Evolutionary conservation across 2,113 vertebrate species (phyloP), one percentile per base, ranked within the genome.

Genomic region (Pangasianodon gigas): DNA sequence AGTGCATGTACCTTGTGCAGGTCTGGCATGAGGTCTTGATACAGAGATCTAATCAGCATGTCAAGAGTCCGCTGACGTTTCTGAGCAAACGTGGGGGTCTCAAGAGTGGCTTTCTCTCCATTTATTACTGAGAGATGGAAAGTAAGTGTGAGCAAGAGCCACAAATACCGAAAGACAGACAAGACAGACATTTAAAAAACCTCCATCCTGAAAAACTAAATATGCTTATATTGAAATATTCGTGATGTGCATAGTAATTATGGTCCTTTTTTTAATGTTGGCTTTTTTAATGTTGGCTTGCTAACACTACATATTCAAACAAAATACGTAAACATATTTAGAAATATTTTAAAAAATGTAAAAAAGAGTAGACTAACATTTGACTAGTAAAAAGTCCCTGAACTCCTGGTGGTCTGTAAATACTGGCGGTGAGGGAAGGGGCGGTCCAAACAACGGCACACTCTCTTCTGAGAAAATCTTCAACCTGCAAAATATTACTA

Each of bases 391-490:
- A 97, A 99, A 99, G 97, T 99, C 97, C 97, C 98, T 98, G 97
- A 99, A 99, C 96, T 99, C 98, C 87, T 98, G 97, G 93, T 99
- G 98, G 95, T 99, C 97, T 92, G 98, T 98, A 96, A 99, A 99
- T 86, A 99, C 97, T 89, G 98, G 98, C 0, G 98, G 98, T 87
- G 98, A 96, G 0, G 98, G 98, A 88, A 99, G 97, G 41, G 98
- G 98, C 32, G 98, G 98, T 65, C 98, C 98, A 90, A 99, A 99
- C 91, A 99, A 96, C 3, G 98, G 98, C 52, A 99, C 98, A 0
- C 97, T 99, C 95, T 99, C 98, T 96, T 99, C 98, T 65, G 98
- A 99, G 95, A 99, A 99, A 93, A 99, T 98, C 96, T 99, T 99
- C 94, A 99, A 95, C 97, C 98, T 99, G 93, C 41, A 93, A 71